Conservation (phyloP, 2,113 vertebrate genomes). For the Pithys albifrons region DNA sequence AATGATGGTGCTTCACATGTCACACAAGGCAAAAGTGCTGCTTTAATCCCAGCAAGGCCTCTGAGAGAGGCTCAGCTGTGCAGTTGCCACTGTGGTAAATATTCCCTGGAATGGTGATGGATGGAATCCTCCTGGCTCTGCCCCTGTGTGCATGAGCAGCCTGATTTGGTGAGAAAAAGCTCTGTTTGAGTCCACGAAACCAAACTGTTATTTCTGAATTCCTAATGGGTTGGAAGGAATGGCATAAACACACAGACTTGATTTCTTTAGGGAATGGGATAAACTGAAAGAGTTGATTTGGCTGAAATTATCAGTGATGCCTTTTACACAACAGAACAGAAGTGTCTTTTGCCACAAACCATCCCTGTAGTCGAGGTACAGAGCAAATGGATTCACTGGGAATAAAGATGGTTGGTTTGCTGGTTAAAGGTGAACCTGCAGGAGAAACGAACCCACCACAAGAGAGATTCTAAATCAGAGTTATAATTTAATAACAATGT, state of each 20-base stretch:
- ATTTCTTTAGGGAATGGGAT: not conserved
- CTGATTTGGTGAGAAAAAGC: not conserved
- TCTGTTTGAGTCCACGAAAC: not conserved
- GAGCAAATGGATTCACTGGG: not conserved
- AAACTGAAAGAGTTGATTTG: not conserved
- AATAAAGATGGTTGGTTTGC: not conserved
- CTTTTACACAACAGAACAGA: not conserved
- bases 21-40: not conserved
- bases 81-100: not conserved
- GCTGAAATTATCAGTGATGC: not conserved
- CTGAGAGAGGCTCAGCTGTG: not conserved
- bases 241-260: not conserved
- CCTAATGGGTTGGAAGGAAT: not conserved
- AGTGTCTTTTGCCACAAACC: not conserved
- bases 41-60: not conserved
- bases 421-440: too few relatives aligned
- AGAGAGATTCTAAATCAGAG: too few relatives aligned
- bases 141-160: not conserved
- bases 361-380: not conserved
- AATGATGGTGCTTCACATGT: not conserved
- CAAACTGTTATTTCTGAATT: not conserved
- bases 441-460: too few relatives aligned
- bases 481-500: too few relatives aligned
- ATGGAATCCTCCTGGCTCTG: not conserved
- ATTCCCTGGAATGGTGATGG: not conserved